A percentile compares a stretch with the other conserved stretches of the same genome.
Evolutionary conservation across 2,888 invertebrate species (phyloP).

Genomic region (Phalera bucephala): DNA sequence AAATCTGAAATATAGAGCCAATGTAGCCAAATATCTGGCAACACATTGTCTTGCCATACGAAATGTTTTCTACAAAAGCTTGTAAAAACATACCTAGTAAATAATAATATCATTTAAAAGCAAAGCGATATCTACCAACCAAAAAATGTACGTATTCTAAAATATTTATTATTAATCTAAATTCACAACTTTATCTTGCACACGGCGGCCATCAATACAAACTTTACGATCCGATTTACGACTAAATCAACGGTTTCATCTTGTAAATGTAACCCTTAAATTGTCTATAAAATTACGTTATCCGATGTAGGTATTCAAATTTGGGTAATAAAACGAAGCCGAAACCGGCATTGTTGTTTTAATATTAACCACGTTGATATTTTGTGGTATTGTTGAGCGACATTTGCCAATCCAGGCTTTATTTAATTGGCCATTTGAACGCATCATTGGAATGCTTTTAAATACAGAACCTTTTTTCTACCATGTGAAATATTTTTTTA

Average conservation of each 20-base stretch:
- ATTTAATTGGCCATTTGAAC: too few species aligned
- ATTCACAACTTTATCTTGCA: slow-evolving; percentile 58
- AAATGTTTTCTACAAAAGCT: too few species aligned
- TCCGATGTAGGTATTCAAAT: slow-evolving; percentile 53
- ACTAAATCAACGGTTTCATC: slow-evolving; percentile 72
- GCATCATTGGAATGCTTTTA: too few species aligned
- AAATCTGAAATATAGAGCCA: too few species aligned
- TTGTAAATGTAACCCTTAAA: slow-evolving; percentile 69
- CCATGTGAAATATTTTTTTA: too few species aligned
- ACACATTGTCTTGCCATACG: too few species aligned
- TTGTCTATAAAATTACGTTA: slow-evolving; percentile 66
- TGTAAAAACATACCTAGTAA: too few species aligned
- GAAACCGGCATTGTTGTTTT: slow-evolving; percentile 36
- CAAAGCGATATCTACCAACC: too few species aligned
- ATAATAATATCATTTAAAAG: too few species aligned
- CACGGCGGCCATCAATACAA: slow-evolving; percentile 57
- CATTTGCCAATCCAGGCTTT: not conserved
- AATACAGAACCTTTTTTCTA: too few species aligned
- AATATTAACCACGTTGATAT: slow-evolving; percentile 7
- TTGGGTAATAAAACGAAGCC: slow-evolving; percentile 47
- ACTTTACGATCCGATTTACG: slow-evolving; percentile 66
- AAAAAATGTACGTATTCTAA: too few species aligned
- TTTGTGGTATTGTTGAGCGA: slow-evolving; percentile 5
- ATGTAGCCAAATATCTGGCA: too few species aligned
- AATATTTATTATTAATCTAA: slow-evolving; percentile 51